Percentiles rank a stretch among this genome's conserved stretches.
These are phyloP conservation scores for Caenorhabditis virilis DNA, from an alignment of 2,888 invertebrate species.

Conservation along the genomic window DNA sequence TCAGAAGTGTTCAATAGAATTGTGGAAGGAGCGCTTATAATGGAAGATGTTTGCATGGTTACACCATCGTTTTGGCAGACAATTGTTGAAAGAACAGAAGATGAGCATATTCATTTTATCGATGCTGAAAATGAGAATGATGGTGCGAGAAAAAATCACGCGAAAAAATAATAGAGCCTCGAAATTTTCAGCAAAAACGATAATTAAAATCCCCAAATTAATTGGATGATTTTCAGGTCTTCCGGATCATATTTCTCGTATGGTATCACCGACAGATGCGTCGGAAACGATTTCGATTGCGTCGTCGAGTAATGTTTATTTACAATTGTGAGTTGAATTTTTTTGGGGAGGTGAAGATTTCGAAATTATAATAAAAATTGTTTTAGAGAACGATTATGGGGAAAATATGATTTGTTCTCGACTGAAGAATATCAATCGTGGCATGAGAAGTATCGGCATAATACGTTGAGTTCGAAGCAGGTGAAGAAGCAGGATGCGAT, in stretches of 20 bases:
- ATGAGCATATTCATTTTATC: conserved; percentile 27
- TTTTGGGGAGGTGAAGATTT: too few species aligned
- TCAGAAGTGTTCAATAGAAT: conserved; percentile 25
- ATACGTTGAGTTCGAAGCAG: conserved; percentile 39
- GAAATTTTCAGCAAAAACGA: background rate
- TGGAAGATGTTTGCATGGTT: conserved; percentile 9
- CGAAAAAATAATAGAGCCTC: background rate
- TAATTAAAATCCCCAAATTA: background rate
- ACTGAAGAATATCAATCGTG: conserved; percentile 44
- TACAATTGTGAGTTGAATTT: conserved; percentile 6
- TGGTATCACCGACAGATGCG: conserved; percentile 25
- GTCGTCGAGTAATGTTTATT: background rate
- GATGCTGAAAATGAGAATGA: conserved; percentile 14
- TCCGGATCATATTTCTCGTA: conserved; percentile 37
- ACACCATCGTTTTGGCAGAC: conserved; percentile 7
- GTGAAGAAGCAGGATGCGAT: conserved; percentile 54
- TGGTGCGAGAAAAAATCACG: background rate
- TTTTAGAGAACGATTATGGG: conserved; percentile 35
- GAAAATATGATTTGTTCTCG: conserved; percentile 43
- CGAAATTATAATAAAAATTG: background rate
- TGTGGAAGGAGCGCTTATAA: conserved; percentile 21
- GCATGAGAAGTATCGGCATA: conserved; percentile 50
- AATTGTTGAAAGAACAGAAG: conserved; percentile 4
- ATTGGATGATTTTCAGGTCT: conserved; percentile 16
- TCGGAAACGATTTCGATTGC: conserved; percentile 4